Percentiles rank a stretch among this genome's conserved stretches.
Conservation (phyloP, 2,888 invertebrate genomes). For the Emmelina monodactyla region DNA sequence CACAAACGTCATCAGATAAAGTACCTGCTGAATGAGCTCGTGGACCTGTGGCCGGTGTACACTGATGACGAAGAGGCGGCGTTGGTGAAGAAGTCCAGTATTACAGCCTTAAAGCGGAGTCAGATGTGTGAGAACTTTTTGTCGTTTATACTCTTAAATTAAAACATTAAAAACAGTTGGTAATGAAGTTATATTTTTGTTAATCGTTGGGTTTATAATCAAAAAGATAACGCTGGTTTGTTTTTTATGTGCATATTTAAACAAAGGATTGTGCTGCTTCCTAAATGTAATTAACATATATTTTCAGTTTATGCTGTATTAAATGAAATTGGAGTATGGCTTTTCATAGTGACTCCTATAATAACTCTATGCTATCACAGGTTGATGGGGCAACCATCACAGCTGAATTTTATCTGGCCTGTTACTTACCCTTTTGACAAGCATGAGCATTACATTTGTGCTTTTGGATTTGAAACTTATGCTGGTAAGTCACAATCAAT, state of each 20-base stretch:
- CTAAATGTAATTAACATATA: no score
- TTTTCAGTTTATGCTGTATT: constrained; percentile 40
- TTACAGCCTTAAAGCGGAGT: neutral
- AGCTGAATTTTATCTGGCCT: constrained; percentile 38
- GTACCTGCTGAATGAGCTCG: neutral
- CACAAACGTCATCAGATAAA: neutral
- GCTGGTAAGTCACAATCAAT: no score
- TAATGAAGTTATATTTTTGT: no score
- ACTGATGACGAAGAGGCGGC: neutral
- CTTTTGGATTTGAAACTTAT: constrained; percentile 29
- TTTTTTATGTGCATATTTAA: no score
- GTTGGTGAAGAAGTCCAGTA: neutral
- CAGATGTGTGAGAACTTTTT: neutral
- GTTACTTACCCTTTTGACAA: constrained; percentile 46
- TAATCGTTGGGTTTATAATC: no score
- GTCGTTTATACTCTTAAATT: neutral
- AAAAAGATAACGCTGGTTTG: no score
- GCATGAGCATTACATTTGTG: constrained; percentile 18
- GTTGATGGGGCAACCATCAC: constrained; percentile 24
- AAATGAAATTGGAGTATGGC: constrained; percentile 35
- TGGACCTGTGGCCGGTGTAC: constrained; percentile 1
- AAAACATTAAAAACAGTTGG: no score
- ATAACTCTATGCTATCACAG: constrained; percentile 27
- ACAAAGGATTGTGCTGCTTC: no score
- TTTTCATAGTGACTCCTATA: constrained; percentile 41